Evolutionary conservation across 2,113 vertebrate genomes (phyloP).

Genomic region (Aphyosemion australe): DNA sequence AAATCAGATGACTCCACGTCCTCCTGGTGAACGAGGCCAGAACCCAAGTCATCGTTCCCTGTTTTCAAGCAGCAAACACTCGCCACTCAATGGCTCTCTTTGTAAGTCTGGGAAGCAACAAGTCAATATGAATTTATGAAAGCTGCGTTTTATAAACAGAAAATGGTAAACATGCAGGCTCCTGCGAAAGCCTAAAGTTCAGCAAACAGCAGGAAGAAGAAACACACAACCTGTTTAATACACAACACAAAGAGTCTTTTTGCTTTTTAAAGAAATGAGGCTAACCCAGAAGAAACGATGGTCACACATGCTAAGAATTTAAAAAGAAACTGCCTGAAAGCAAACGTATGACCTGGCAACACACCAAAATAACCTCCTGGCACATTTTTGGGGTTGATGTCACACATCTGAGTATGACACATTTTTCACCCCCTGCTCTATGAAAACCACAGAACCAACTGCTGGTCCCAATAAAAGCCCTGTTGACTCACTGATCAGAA

Average conservation of each 20-base stretch:
- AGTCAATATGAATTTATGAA: constrained; percentile 67
- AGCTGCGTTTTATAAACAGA: constrained; percentile 58
- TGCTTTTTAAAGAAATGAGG: neutral
- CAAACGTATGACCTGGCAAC: constrained; percentile 33
- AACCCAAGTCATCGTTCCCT: constrained; percentile 52
- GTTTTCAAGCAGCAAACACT: constrained; percentile 59
- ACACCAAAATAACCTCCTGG: constrained; percentile 47
- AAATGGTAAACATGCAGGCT: constrained; percentile 16
- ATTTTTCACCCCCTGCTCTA: neutral
- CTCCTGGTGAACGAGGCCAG: constrained; percentile 41
- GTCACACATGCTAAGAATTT: constrained; percentile 16
- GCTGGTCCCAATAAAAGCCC: constrained; percentile 25
- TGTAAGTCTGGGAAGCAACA: constrained; percentile 54
- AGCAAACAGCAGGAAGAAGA: constrained; percentile 6
- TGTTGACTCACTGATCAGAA: constrained; percentile 27
- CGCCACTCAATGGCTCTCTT: constrained; percentile 55
- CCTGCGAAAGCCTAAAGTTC: constrained; percentile 10
- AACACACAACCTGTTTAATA: neutral
- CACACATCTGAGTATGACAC: constrained; percentile 35
- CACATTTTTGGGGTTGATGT: constrained; percentile 54
- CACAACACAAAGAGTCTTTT: neutral
- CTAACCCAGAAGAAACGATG: constrained; percentile 2
- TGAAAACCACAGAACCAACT: neutral
- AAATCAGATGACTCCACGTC: constrained; percentile 55
- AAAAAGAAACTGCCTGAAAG: constrained; percentile 7